Base-by-base conservation (phyloP, 2,113 vertebrate species). In the Arothron firmamentum region DNA sequence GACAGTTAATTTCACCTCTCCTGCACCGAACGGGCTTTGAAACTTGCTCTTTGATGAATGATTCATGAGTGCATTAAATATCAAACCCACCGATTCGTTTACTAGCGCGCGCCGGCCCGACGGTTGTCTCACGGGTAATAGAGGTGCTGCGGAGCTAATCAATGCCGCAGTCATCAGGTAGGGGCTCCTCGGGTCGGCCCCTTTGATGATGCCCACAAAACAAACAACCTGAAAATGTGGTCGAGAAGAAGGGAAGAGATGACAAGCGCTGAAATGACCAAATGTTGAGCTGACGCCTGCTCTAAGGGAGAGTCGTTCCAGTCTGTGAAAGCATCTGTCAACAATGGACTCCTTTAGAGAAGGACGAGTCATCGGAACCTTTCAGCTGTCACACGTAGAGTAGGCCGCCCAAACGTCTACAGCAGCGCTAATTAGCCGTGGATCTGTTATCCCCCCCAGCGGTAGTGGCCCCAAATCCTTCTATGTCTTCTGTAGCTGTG, bases 201-300 rank as follows among this genome's bases (percentile, higher is more conserved):
- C 77, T 82, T 80, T 80, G 74, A 82, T 80, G 77, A 78, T 75
- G 79, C 56, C 25, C 75, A 83, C 6, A 23, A 72, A 55, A 77
- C 66, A 66, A 64, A 70, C 72, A 61, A 4, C 2, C 34, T 42
- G 2, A 28, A 56, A 54, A 75, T 60, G 73, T 2, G 16, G 59
- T 55, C 66, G 50, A 9, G 69, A 67, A 59, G 38, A 6, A 42
- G 48, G 9, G 2, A 17, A 41, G 47, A 47, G 15, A 16, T 34
- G 48, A 47, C 51, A 25, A 51, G 51, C 52, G 34, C 28, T 12
- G n/a, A 62, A 45, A 41, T 20, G 21, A 19, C 34, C 34, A 11
- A 28, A 49, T n/a, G 14, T 8, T 18, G 16, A 8, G 18, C 25
- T 31, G n/a, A 17, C 47, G 1, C 12, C 43, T 28, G 25, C 25